Evolutionary conservation across 2,888 invertebrate genomes (phyloP), one percentile per base, ranked within the genome.

Genomic region (Sarcophaga caerulescens): DNA sequence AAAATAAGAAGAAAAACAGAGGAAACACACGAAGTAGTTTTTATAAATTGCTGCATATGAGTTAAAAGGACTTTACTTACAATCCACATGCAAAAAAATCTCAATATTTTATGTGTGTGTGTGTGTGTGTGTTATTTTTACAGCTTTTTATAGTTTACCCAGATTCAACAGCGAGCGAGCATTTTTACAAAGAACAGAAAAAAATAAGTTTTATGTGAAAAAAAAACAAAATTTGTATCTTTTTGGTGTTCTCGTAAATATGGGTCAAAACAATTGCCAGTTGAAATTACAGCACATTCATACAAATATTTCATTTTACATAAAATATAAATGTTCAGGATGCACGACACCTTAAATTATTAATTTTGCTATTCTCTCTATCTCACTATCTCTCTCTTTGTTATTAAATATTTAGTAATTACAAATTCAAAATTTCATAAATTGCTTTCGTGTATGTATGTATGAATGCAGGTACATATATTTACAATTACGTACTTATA

Each of bases 211-310:
- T 21, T 60, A 57, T 73, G 5, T 60, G 25, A 66, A 52, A 62
- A 19, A 57, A 71, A 45, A 3, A n/a, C n/a, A n/a, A 47, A 45
- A 23, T 69, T 52, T 14, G 12, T 52, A 17, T 5, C 14, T 2
- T 14, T 52, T 52, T 25, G 52, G 62, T 74, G 23, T 74, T 65
- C 57, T 14, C 10, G 35, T 23, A 60, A 77, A 77, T 70, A 45
- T 84, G 79, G 75, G 79, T 70, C 75, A 84, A 78, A 79, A 71
- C 60, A 74, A 84, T 84, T 78, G 78, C 68, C 21, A 78, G 47
- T 68, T 12, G 17, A 75, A 79, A 75, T 60, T 80, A 60, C 45
- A 70, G 2, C 14, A 65, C 21, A 73, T 11, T n/a, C 52, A 35
- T 66, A 35, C 25, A 60, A 14, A n/a, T 57, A 66, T 21, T 52